Conservation (phyloP, 2,888 invertebrate genomes). For the Yponomeuta cagnagella region DNA sequence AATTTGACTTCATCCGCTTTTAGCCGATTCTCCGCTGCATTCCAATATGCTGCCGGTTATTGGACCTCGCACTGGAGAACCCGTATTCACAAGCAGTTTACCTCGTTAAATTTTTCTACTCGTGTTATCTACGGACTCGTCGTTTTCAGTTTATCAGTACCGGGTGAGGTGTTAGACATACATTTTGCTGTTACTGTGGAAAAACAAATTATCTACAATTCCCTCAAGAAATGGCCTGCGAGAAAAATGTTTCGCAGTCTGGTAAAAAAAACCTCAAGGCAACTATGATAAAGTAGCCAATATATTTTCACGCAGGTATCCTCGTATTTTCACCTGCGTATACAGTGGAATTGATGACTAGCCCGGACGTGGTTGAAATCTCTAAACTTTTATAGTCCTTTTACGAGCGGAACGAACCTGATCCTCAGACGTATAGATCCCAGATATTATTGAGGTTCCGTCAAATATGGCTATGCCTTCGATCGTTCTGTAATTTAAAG, state of each 20-base stretch:
- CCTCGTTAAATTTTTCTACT: background rate
- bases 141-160: background rate
- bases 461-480: background rate
- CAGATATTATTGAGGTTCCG: background rate
- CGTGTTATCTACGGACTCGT: background rate
- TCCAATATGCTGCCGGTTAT: constrained; percentile 18
- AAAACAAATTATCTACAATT: background rate
- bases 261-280: constrained; percentile 15
- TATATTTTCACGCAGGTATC: constrained; percentile 36
- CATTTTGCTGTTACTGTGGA: background rate
- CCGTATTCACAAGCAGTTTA: background rate
- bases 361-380: constrained; percentile 8
- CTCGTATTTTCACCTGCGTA: constrained; percentile 23
- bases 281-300: constrained; percentile 40
- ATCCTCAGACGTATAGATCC: background rate
- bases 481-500: background rate
- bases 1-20: constrained; percentile 30
- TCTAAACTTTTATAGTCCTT: background rate
- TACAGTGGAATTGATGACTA: constrained; percentile 25
- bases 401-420: background rate
- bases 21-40: constrained; percentile 28
- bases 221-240: background rate
- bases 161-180: too few relatives aligned
- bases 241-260: background rate
- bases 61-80: background rate